Evolutionary conservation across 2,797 vertebrate genomes (phyloP).

Genomic region (Lophius americanus): DNA sequence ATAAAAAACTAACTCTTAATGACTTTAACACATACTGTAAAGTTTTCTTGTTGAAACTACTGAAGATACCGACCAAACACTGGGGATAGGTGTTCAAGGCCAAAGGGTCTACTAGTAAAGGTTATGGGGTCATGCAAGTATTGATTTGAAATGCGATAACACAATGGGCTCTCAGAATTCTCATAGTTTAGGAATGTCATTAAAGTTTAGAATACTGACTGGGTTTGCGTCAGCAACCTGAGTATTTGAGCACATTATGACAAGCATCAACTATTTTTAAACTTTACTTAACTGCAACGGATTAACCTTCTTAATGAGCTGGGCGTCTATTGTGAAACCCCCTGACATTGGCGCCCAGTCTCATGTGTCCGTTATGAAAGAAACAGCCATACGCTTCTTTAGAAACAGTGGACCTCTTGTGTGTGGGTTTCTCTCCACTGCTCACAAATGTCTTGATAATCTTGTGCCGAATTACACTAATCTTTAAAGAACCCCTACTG

Average conservation of each 20-base stretch:
- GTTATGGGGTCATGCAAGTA: no score
- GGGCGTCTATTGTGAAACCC: slow-evolving; percentile 39
- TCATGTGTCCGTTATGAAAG: slow-evolving; percentile 69
- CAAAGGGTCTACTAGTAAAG: no score
- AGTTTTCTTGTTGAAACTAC: no score
- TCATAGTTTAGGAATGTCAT: no score
- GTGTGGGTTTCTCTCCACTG: slow-evolving; percentile 32
- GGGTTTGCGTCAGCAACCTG: background rate
- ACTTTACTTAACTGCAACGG: background rate
- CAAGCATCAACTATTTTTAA: slow-evolving; percentile 1
- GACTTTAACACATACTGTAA: no score
- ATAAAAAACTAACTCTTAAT: no score
- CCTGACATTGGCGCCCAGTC: slow-evolving; percentile 29
- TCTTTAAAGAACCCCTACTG: slow-evolving; percentile 56
- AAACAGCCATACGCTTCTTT: slow-evolving; percentile 28
- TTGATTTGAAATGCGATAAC: no score
- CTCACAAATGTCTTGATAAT: slow-evolving; percentile 52
- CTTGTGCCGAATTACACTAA: slow-evolving; percentile 55
- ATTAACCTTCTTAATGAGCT: background rate
- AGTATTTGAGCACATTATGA: background rate
- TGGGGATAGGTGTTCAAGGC: no score
- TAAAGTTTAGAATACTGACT: no score
- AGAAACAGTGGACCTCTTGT: slow-evolving; percentile 77
- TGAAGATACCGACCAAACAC: no score
- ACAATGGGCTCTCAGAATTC: no score